Base-by-base conservation (phyloP, 2,113 vertebrate genomes). In the Taurulus bubalis region DNA sequence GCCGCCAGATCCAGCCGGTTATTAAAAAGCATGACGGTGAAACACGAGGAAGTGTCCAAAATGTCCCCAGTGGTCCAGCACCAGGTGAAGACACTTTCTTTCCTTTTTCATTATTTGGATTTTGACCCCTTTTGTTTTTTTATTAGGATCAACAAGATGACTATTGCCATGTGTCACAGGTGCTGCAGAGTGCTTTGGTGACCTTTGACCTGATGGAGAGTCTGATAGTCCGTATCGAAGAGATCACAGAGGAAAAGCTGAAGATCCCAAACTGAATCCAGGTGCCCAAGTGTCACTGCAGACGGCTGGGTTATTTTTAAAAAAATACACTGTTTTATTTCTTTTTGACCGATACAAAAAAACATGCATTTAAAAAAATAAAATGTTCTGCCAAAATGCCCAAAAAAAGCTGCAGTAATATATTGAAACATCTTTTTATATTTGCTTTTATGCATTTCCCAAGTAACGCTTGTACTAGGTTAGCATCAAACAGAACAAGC, bases 191-290 rank as follows among this genome's bases (percentile, higher is more conserved):
- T 0, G 97, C 97, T 72, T 90, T 99, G 91, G 97, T 97, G 92
- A 99, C 97, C 1, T 98, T 97, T 91, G 98, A 99, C 95, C 95
- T 98, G 90, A 99, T 98, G 94, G 97, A 98, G 94, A 98, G 98
- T 90, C 96, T 99, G 73, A 94, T 97, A 24, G 93, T 96, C 82
- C 95, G 96, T 68, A 96, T 97, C 55, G 97, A 98, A 90, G 97
- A 98, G 91, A 95, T 98, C 80, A 94, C 95, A 77, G 96, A 97
- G 90, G 94, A 95, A 84, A 96, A 95, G 90, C 89, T 73, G 75
- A 96, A 95, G 30, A 76, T 30, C 38, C 11, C 12, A 22, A 72
- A 65, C 2, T 71, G 32, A 86, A 69, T 26, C 56, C 22, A 77
- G 16, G 9, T 30, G 18, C 28, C 12, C 4, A 77, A 14, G 28